Base-by-base conservation (phyloP, 1,140 invertebrate genomes). In the Druon quercuslanigerum region DNA sequence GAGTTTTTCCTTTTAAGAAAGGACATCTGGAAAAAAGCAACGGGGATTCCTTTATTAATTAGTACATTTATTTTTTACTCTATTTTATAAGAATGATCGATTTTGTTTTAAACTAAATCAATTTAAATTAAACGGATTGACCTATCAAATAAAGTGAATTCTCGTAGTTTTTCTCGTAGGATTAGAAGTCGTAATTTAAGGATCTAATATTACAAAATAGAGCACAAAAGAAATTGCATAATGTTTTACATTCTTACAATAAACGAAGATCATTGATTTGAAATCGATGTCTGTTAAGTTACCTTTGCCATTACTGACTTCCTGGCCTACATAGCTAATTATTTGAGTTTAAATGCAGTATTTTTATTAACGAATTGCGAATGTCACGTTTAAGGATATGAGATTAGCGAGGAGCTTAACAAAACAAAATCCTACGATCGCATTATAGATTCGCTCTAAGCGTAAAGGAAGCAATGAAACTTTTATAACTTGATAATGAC, bases 401-500 rank as follows among this genome's bases (percentile, higher is more conserved):
- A 46, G 7, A 46, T 46, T 46, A 46, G 11, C 7, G 40, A 46
- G 40, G 40, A 46, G 40, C 40, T 46, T 46, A 60, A 60, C 11
- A 33, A 33, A 46, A 46, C 11, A 60, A 33, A 66, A 40, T n/a
- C n/a, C 16, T 40, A 40, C 5, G 20, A 66, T 60, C 60, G 60
- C 60, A 40, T 66, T 11, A 40, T 66, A 46, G 40, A 33, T 16
- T 66, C 60, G 40, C 25, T 46, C 40, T 66, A 66, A 66, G 25
- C 60, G 60, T 66, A 40, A 66, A 66, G n/a, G n/a, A 66, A 66
- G 60, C 20, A 66, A 73, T 75, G 50, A 19, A 56, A 76, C 25
- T 57, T 51, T 20, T 46, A 73, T 52, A 73, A 72, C 72, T 54
- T 77, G n/a, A 76, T 51, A 76, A 57, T 73, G 75, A 74, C 25